A percentile compares a stretch with the other conserved stretches of the same genome.
phyloP scores from a whole-genome alignment of 2,888 invertebrate species.

The Pseudococcus jackbeardsleyi region DNA sequence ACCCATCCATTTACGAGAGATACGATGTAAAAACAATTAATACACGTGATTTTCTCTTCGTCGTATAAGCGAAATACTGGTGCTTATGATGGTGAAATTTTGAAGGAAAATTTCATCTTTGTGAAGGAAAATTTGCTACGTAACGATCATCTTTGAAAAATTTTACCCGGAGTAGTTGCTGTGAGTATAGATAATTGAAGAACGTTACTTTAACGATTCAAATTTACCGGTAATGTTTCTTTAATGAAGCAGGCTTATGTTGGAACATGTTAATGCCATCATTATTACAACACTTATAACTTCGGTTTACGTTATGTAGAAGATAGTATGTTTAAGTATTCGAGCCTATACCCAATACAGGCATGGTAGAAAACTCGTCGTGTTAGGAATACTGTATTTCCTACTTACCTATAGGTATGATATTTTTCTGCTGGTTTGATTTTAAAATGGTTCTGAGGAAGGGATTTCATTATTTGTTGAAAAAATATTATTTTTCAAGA shows the following conservation, averaged over 20 bases:
- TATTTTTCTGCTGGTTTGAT: too few relatives aligned
- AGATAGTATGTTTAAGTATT: background rate
- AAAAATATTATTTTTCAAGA: too few relatives aligned
- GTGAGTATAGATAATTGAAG: constrained; percentile 1
- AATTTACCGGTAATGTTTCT: constrained; percentile 4
- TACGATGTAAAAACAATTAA: constrained; percentile 6
- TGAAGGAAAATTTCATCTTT: background rate
- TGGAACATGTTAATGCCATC: constrained; percentile 40
- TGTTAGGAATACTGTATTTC: background rate
- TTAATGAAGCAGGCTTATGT: constrained; percentile 24
- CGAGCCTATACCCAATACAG: background rate
- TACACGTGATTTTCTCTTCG: background rate
- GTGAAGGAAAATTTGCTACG: background rate
- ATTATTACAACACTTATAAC: constrained; percentile 44
- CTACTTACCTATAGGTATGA: background rate
- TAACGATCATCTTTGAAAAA: background rate
- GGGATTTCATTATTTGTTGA: too few relatives aligned
- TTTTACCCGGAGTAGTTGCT: background rate
- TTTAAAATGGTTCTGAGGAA: too few relatives aligned
- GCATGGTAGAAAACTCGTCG: background rate
- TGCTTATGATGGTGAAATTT: background rate
- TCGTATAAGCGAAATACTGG: background rate
- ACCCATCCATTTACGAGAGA: background rate
- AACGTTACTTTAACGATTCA: constrained; percentile 15
- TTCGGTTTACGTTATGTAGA: background rate